These are phyloP conservation scores for Microctenopoma lineatum DNA, from an alignment of 2,797 vertebrate genomes.

Conservation along the genomic window DNA sequence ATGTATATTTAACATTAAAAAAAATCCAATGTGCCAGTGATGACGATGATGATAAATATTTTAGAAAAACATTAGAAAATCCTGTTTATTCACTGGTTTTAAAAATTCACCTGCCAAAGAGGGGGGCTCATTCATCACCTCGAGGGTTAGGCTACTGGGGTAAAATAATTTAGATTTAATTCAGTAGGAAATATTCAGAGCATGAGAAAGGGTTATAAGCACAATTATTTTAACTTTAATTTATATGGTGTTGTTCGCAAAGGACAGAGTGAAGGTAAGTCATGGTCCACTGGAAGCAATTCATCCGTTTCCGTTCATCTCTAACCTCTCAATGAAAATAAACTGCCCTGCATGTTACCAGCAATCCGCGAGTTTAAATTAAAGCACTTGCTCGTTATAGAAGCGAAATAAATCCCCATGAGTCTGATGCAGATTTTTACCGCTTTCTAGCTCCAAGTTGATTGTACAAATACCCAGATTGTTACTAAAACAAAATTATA, in stretches of 20 bases:
- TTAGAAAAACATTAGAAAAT: conserved; percentile 1
- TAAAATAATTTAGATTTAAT: background rate
- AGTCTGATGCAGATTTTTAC: background rate
- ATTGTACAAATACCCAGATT: background rate
- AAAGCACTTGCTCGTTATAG: background rate
- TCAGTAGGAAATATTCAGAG: background rate
- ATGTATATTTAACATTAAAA: too few relatives aligned
- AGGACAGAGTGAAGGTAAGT: background rate
- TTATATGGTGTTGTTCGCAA: background rate
- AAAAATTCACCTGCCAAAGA: background rate
- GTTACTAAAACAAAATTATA: conserved; percentile 35
- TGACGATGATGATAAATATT: background rate
- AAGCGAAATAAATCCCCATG: fast-evolving
- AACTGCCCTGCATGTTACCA: background rate
- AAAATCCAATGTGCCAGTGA: background rate
- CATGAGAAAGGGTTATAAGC: too few relatives aligned
- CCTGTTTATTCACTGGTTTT: background rate
- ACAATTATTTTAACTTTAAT: background rate
- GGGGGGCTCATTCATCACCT: background rate
- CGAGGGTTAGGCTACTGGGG: background rate
- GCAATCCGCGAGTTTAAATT: background rate
- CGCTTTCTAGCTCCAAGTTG: background rate
- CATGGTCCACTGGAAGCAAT: conserved; percentile 19
- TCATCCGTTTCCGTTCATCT: conserved; percentile 53
- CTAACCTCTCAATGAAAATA: conserved; percentile 50